phyloP scores from a whole-genome alignment of 2,113 vertebrate genomes.

The Saguinus midas region DNA sequence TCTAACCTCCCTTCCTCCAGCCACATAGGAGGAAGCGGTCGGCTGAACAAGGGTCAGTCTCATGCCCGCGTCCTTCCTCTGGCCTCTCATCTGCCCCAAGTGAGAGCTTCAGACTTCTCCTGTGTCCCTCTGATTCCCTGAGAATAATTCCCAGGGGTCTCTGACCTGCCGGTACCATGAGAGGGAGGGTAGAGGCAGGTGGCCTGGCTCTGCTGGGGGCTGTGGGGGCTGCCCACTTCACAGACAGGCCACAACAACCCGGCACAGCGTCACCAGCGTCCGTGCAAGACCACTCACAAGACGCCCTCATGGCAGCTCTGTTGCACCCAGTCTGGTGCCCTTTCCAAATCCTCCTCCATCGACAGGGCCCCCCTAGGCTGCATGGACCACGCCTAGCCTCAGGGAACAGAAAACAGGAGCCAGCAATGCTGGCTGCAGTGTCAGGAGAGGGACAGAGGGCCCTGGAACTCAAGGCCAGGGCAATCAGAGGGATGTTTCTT shows the following conservation, averaged over 20 bases:
- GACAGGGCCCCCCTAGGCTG: background rate
- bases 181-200: background rate
- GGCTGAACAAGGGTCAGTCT: background rate
- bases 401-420: too few relatives aligned
- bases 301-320: background rate
- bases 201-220: background rate
- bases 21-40: background rate
- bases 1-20: background rate
- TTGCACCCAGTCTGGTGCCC: background rate
- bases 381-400: background rate
- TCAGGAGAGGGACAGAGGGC: background rate
- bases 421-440: background rate
- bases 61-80: background rate
- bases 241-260: too few relatives aligned
- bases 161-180: background rate
- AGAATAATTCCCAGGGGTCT: background rate
- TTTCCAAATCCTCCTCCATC: background rate
- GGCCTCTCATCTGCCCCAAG: background rate
- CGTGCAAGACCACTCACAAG: background rate
- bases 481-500: background rate
- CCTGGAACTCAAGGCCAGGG: background rate
- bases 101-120: background rate
- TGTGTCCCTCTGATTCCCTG: background rate
- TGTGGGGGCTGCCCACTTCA: too few relatives aligned
- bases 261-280: background rate